Percentiles rank a stretch among this genome's conserved stretches.
Evolutionary conservation across 2,888 invertebrate genomes (phyloP).

Genomic region (Carcina quercana): DNA sequence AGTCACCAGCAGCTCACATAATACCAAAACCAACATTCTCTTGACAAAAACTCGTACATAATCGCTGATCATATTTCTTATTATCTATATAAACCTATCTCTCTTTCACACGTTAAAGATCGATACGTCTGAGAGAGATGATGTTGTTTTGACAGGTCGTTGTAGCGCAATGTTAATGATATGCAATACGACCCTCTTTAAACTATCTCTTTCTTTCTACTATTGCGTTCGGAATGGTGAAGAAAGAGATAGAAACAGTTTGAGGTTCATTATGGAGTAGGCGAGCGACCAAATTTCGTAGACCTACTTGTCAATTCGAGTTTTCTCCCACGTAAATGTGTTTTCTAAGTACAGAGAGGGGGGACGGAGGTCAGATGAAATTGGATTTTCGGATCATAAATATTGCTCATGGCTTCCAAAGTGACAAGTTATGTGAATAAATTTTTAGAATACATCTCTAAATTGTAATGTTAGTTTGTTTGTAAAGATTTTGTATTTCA

Average conservation of each 20-base stretch:
- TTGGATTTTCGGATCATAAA: conserved; percentile 22
- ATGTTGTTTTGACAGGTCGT: no score
- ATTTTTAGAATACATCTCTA: no score
- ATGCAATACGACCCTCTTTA: conserved; percentile 51
- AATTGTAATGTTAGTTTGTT: no score
- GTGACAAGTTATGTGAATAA: conserved; percentile 36
- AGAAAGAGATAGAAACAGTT: conserved; percentile 22
- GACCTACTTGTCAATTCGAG: conserved; percentile 22
- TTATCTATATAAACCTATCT: conserved; percentile 20
- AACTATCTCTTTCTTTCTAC: conserved; percentile 24
- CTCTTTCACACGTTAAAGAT: conserved; percentile 16
- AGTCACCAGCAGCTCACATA: neutral
- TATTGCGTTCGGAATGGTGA: conserved; percentile 11
- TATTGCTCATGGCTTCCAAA: conserved; percentile 39
- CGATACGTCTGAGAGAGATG: no score
- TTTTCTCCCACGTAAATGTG: conserved; percentile 16
- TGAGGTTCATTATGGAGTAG: conserved; percentile 27
- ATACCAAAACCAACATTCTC: conserved; percentile 24
- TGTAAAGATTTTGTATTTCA: neutral
- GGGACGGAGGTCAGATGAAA: conserved; percentile 19
- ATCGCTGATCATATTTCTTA: conserved; percentile 33
- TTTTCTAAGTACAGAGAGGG: conserved; percentile 18
- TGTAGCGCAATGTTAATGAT: conserved; percentile 47
- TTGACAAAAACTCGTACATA: conserved; percentile 28
- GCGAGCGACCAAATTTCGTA: conserved; percentile 20